These are phyloP conservation scores for Mormyrops attenuatus DNA, from an alignment of 2,797 vertebrate genomes.

Conservation along the genomic window DNA sequence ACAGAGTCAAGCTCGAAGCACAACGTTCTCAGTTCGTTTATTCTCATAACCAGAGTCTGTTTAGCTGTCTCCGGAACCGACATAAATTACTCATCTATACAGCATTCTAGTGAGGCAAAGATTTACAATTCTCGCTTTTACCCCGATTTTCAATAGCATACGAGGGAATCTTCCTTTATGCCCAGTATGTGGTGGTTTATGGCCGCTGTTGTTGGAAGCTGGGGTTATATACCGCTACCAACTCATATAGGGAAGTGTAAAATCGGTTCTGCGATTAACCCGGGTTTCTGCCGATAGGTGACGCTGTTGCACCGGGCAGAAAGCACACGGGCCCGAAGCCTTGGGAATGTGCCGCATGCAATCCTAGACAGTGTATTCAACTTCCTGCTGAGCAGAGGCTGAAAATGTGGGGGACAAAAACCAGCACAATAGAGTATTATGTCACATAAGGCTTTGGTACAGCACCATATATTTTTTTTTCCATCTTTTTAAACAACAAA, in stretches of 20 bases:
- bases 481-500: conserved; percentile 49
- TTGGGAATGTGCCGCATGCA: neutral
- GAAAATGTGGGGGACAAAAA: conserved; percentile 12
- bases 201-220: neutral
- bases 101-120: neutral
- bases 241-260: neutral
- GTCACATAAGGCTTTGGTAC: conserved; percentile 45
- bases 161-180: neutral
- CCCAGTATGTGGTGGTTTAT: neutral
- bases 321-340: neutral
- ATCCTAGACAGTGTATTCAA: conserved; percentile 17
- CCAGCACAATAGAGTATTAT: conserved; percentile 26
- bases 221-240: too few species aligned
- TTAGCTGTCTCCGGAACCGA: neutral
- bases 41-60: neutral
- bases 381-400: conserved; percentile 25
- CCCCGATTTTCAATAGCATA: neutral
- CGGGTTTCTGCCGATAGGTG: neutral
- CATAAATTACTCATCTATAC: neutral
- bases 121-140: neutral
- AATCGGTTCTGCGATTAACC: neutral
- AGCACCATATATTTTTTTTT: conserved; percentile 62
- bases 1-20: neutral
- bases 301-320: neutral
- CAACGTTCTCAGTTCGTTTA: neutral